Evolutionary conservation across 2,888 invertebrate species (phyloP), one percentile per base, ranked within the genome.

Genomic region (Mythimna vitellina): DNA sequence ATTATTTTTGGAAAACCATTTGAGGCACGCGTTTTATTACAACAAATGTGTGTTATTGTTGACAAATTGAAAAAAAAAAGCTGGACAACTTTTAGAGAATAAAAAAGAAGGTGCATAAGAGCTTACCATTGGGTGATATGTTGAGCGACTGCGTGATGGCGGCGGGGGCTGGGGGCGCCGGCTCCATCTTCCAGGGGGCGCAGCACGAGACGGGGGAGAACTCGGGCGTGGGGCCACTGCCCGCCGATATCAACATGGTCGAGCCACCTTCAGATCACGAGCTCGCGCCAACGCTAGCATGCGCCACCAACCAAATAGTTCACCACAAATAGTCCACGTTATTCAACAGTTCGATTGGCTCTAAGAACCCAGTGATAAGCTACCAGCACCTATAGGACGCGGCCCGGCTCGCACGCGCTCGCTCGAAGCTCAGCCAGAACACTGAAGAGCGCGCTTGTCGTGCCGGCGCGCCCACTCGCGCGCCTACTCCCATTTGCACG

Each of bases 181-280:
- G 97, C 91, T 96, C 97, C 97, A 97, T 97, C 96, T 96, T 97
- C 97, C 97, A 97, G 95, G 96, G 92, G 88, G 96, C 93, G 96
- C 97, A 94, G 96, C 96, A 94, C 94, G 97, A 93, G 90, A 96
- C 93, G 92, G 96, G 94, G 93, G 96, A 96, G 89, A 96, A 96
- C 91, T 96, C 96, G 91, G 96, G 93, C 93, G 96, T 96, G 92
- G 96, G 95, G 93, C 96, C 95, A 95, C 96, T 94, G 95, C 96
- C 95, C 97, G 97, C 97, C 91, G 97, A 97, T 95, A 97, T 97
- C 96, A 97, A 97, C 97, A 97, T 97, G 92, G 94, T 95, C 92
- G 93, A 89, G 91, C 93, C 94, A 93, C 93, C 93, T 86, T 90
- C 86, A 88, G 83, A 76, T 84, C 76, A 87, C 91, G 90, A 92